A percentile compares a stretch with the other conserved stretches of the same genome.
Evolutionary conservation across 2,797 vertebrate species (phyloP).

Genomic region (Aeoliscus strigatus): DNA sequence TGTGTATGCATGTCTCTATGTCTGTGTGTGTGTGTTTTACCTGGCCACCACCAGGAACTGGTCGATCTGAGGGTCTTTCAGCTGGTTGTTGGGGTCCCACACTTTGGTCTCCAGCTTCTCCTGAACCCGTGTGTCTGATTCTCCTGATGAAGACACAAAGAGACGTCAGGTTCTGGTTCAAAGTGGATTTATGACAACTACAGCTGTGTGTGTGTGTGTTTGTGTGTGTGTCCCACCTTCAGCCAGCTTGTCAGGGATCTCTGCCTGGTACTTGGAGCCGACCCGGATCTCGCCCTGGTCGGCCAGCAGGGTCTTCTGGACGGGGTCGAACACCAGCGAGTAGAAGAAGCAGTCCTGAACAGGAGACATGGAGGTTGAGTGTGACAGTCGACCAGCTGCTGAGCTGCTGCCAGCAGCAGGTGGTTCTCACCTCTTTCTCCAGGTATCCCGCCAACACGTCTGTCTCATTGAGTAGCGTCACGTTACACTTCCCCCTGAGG

Average conservation of each 20-base stretch:
- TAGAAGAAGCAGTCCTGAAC: constrained; percentile 92
- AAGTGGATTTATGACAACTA: not conserved
- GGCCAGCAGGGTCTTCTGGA: constrained; percentile 90
- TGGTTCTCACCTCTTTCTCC: constrained; percentile 85
- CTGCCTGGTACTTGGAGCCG: constrained; percentile 92
- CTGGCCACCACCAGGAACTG: constrained; percentile 95
- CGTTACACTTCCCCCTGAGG: constrained; percentile 90
- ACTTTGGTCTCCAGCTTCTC: constrained; percentile 94
- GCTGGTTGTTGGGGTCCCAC: constrained; percentile 92
- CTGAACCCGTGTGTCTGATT: constrained; percentile 83
- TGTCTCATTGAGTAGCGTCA: constrained; percentile 94
- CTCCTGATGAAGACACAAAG: constrained; percentile 58
- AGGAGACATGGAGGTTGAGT: constrained; percentile 11
- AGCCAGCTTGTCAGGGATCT: constrained; percentile 86
- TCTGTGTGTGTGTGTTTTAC: too few relatives aligned
- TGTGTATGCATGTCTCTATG: too few relatives aligned
- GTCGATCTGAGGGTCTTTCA: constrained; percentile 93
- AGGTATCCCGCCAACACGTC: constrained; percentile 87
- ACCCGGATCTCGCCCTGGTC: constrained; percentile 95
- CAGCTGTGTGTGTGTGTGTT: not conserved
- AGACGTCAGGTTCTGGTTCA: not conserved
- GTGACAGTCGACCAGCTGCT: too few relatives aligned
- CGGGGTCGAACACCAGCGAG: constrained; percentile 91
- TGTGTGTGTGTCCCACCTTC: constrained; percentile 74
- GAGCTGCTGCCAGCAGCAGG: not conserved